Conservation (phyloP, 2,888 invertebrate species). For the Sturmia bella region DNA sequence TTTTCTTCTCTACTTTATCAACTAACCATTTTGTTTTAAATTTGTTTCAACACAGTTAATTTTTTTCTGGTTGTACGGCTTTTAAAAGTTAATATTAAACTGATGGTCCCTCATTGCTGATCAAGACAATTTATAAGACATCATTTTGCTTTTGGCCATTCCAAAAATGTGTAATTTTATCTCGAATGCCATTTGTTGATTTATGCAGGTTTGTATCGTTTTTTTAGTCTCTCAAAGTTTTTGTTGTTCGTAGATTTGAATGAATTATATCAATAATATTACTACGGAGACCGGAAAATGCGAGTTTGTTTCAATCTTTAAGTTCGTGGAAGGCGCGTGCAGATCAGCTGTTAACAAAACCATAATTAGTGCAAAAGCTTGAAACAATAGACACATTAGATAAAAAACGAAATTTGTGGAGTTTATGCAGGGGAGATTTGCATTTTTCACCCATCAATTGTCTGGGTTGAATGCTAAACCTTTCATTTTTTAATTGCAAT, state of each 20-base stretch:
- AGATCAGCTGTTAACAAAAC: neutral
- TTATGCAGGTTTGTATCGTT: slow-evolving; percentile 5
- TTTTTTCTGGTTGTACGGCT: slow-evolving; percentile 71
- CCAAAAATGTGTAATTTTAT: slow-evolving; percentile 16
- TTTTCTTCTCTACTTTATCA: slow-evolving; percentile 11
- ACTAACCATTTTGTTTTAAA: slow-evolving; percentile 77
- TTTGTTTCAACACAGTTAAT: slow-evolving; percentile 59
- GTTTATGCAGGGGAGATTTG: no score
- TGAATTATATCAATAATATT: neutral
- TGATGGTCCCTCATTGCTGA: slow-evolving; percentile 73
- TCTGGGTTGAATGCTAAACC: no score
- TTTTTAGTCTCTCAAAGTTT: neutral
- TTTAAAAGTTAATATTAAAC: slow-evolving; percentile 75
- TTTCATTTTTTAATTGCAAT: no score
- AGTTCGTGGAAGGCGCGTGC: neutral
- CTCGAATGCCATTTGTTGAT: slow-evolving; percentile 5
- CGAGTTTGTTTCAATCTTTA: neutral
- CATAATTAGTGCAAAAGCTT: slow-evolving; percentile 32
- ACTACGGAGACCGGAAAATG: slow-evolving; percentile 9
- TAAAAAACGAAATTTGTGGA: no score
- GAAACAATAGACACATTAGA: neutral
- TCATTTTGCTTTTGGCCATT: slow-evolving; percentile 34
- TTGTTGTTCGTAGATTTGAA: neutral
- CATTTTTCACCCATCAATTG: no score
- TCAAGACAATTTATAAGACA: slow-evolving; percentile 76